A percentile compares a stretch with the other conserved stretches of the same genome.
These are phyloP conservation scores for Neofelis nebulosa DNA, from an alignment of 2,113 vertebrate genomes.

Conservation along the genomic window DNA sequence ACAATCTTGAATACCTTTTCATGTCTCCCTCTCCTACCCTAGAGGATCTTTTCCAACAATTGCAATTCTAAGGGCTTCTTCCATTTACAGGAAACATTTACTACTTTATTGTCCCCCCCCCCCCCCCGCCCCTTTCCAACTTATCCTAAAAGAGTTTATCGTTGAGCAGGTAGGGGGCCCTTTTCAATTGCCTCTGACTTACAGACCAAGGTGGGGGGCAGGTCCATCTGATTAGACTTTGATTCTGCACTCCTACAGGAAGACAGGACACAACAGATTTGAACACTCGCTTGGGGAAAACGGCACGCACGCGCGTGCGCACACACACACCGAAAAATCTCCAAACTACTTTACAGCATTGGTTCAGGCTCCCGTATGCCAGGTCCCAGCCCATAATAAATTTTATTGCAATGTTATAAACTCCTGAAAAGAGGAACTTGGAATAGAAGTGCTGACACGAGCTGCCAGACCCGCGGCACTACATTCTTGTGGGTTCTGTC, in stretches of 20 bases:
- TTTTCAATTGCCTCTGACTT: not conserved
- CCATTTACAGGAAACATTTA: slow-evolving; percentile 63
- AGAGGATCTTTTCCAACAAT: slow-evolving; percentile 54
- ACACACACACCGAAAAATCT: not conserved
- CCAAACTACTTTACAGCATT: slow-evolving; percentile 47
- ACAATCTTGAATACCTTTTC: slow-evolving; percentile 58
- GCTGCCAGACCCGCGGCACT: slow-evolving; percentile 58
- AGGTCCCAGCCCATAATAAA: slow-evolving; percentile 71
- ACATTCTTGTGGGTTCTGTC: slow-evolving; percentile 68
- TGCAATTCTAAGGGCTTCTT: slow-evolving; percentile 41
- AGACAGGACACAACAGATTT: slow-evolving; percentile 33
- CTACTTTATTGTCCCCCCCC: not conserved
- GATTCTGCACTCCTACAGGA: slow-evolving; percentile 60
- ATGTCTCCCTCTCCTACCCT: slow-evolving; percentile 39
- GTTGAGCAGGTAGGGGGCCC: not conserved
- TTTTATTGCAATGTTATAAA: slow-evolving; percentile 81
- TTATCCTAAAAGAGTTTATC: slow-evolving; percentile 31
- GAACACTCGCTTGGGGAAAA: not conserved
- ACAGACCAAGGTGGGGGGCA: not conserved
- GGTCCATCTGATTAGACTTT: slow-evolving; percentile 6
- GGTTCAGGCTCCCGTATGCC: slow-evolving; percentile 26
- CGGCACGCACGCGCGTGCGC: fast-evolving
- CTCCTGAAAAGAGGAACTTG: slow-evolving; percentile 83
- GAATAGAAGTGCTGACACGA: slow-evolving; percentile 79
- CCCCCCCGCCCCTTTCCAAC: not conserved